A percentile compares a stretch with the other conserved stretches of the same genome.
Evolutionary conservation across 2,797 vertebrate genomes (phyloP).

Genomic region (Oryzias dopingdopingensis): DNA sequence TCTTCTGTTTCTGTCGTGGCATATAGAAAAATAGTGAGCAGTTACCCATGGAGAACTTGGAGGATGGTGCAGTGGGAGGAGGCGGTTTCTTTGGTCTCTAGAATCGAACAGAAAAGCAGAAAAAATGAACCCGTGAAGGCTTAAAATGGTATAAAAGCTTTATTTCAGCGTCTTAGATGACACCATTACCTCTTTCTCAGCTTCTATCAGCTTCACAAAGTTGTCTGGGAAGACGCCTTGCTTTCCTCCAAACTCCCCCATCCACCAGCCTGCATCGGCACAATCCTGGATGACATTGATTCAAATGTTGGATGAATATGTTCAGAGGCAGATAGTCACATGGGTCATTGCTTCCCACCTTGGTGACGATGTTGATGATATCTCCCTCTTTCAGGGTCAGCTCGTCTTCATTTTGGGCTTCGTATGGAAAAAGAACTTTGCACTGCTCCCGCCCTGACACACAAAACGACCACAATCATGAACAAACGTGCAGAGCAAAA

Average conservation of each 20-base stretch:
- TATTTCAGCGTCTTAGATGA: background rate
- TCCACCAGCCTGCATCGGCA: constrained; percentile 96
- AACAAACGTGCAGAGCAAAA: background rate
- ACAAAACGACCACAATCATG: too few relatives aligned
- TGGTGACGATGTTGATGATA: constrained; percentile 89
- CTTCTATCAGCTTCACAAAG: constrained; percentile 95
- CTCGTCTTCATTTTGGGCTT: constrained; percentile 95
- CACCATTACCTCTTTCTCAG: constrained; percentile 88
- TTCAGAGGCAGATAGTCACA: background rate
- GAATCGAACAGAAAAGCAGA: constrained; percentile 40
- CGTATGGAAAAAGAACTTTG: constrained; percentile 96
- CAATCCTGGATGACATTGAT: constrained; percentile 80
- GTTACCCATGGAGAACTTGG: constrained; percentile 89
- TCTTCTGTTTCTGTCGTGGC: background rate
- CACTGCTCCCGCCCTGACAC: constrained; percentile 90
- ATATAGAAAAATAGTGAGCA: background rate
- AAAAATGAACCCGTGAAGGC: background rate
- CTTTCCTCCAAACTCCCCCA: constrained; percentile 89
- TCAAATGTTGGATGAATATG: background rate
- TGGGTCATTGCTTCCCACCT: constrained; percentile 63
- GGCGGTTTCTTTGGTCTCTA: constrained; percentile 99
- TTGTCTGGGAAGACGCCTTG: constrained; percentile 96
- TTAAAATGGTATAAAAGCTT: background rate
- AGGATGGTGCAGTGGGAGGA: constrained; percentile 86
- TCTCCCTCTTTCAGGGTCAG: constrained; percentile 96